Evolutionary conservation across 2,888 invertebrate species (phyloP), one percentile per base, ranked within the genome.

Genomic region (Muschampia plurimacula): DNA sequence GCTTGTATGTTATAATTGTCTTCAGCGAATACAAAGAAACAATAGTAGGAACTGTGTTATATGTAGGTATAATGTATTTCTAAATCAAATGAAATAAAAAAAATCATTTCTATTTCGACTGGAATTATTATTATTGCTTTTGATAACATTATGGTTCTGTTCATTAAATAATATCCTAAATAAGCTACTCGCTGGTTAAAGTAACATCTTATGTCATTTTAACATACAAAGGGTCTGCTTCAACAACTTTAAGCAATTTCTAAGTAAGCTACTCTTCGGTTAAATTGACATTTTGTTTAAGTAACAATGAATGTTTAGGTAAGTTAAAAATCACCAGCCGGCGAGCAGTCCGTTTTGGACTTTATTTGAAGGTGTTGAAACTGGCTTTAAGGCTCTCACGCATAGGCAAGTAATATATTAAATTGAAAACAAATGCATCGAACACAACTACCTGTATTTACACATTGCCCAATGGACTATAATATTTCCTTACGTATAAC

Each of bases 351-450:
- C 4, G 4, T 32, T 2, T 32, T 32, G 32, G 32, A 22, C 22
- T 22, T 32, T 32, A 32, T 4, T 32, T 32, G 4, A 32, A 32
- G 32, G 32, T 4, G 32, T 32, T 2, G 4, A 32, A 32, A 32
- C 32, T 4, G 8, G 9, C 41, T 0, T 41, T 15, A 2, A 15
- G 15, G 15, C n/a, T 15, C 15, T 52, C 15, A 46, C 44, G 1
- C 44, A 46, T 10, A 52, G 15, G 52, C 57, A 67, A n/a, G 57
- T 22, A 57, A 67, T 57, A 13, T 69, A 55, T 63, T 9, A 52
- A 52, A 32, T 41, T 28, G n/a, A 63, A 67, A 63, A 63, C 36
- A 69, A 69, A 64, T 69, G 57, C 64, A 64, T n/a, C 32, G 22
- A 63, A 52, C 52, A 22, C 13, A 41, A 41, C 41, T 63, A 63